Evolutionary conservation across 2,113 vertebrate species (phyloP).

Genomic region (Barbus barbus): DNA sequence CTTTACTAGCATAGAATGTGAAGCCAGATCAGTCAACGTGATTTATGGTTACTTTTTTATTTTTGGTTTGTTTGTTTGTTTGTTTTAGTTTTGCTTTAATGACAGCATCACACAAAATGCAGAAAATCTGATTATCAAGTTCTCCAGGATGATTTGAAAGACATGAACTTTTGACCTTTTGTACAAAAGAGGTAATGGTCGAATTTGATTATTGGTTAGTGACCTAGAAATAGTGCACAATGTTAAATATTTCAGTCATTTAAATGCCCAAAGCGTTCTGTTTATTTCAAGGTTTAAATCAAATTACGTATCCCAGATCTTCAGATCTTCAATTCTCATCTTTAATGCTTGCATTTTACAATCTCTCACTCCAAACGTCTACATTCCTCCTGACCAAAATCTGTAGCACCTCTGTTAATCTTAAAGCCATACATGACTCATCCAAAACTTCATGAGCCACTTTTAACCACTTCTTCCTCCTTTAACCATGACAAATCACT

Average conservation of each 20-base stretch:
- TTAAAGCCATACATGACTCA: neutral
- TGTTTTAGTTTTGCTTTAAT: neutral
- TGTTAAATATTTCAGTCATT: too few relatives aligned
- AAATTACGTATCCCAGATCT: too few relatives aligned
- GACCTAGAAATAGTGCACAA: too few relatives aligned
- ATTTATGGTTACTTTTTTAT: neutral
- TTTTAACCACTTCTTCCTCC: neutral
- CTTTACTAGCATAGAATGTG: neutral
- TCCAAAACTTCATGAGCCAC: neutral
- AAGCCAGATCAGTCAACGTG: neutral
- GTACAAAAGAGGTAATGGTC: neutral
- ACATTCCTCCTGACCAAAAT: neutral
- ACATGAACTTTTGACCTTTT: neutral
- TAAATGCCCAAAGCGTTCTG: too few relatives aligned
- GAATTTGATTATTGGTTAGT: neutral
- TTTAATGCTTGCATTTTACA: neutral
- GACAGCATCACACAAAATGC: neutral
- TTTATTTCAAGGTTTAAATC: neutral
- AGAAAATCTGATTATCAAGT: neutral
- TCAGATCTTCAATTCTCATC: too few relatives aligned
- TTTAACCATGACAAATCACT: slow-evolving; percentile 48
- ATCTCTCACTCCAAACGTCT: neutral
- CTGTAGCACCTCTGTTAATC: neutral
- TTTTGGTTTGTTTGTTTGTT: too few relatives aligned
- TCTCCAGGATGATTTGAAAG: neutral